Evolutionary conservation across 2,888 invertebrate genomes (phyloP).

Genomic region (Perizoma flavofasciatum): DNA sequence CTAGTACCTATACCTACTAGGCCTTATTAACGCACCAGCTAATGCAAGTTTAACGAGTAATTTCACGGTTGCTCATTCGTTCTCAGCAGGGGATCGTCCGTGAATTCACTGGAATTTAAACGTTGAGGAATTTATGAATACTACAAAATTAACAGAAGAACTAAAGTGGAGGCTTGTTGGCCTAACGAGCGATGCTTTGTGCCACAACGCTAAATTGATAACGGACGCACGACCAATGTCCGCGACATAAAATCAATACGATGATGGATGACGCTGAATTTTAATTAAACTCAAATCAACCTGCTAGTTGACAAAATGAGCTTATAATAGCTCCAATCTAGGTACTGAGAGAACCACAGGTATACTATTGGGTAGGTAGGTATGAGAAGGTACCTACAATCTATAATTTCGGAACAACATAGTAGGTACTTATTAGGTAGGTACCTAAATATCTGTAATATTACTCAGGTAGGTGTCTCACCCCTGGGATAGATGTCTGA

Average conservation of each 20-base stretch:
- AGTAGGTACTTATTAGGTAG: too few relatives aligned
- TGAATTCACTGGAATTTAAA: neutral
- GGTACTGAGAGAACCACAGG: conserved; percentile 6
- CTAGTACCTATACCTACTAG: too few relatives aligned
- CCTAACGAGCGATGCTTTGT: too few relatives aligned
- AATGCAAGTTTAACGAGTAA: conserved; percentile 80
- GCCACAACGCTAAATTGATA: conserved; percentile 65
- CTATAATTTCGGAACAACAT: neutral
- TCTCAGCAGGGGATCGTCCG: conserved; percentile 57
- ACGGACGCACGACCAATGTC: conserved; percentile 66
- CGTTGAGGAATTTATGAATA: too few relatives aligned
- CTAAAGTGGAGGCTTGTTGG: too few relatives aligned
- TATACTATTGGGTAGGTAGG: neutral
- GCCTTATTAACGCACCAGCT: conserved; percentile 65
- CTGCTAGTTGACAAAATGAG: conserved; percentile 75
- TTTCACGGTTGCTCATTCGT: conserved; percentile 78
- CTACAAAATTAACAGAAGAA: too few relatives aligned
- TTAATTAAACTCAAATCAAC: conserved; percentile 79
- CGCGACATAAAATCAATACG: conserved; percentile 78
- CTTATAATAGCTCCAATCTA: conserved; percentile 62
- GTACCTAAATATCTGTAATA: too few relatives aligned
- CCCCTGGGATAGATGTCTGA: too few relatives aligned
- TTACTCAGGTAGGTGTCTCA: too few relatives aligned
- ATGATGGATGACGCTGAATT: conserved; percentile 77
- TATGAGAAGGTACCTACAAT: too few relatives aligned